Conservation (phyloP, 1,140 invertebrate genomes). For the Bombus superbus region DNA sequence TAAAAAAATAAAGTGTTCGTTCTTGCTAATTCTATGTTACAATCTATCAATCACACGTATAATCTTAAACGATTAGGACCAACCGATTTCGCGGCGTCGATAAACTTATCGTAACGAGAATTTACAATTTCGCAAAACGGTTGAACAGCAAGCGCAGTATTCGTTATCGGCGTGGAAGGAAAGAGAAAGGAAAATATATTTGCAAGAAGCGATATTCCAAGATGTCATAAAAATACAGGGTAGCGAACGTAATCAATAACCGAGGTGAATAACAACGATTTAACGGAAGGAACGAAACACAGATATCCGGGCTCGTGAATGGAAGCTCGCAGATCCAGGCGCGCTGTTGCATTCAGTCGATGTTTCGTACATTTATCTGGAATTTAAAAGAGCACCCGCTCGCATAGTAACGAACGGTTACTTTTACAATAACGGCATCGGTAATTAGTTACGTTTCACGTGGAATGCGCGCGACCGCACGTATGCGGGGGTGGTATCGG, state of each 20-base stretch:
- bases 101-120: no score
- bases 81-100: no score
- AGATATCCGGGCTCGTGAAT: neutral
- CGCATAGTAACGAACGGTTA: slow-evolving; percentile 46
- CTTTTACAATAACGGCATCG: slow-evolving; percentile 63
- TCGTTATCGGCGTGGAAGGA: neutral
- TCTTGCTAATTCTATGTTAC: no score
- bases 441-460: slow-evolving; percentile 65
- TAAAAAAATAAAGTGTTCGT: no score
- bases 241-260: neutral
- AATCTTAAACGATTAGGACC: no score
- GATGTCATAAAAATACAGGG: no score
- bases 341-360: neutral
- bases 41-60: no score
- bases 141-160: no score
- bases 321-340: neutral
- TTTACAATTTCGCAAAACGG: no score
- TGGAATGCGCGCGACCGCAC: slow-evolving; percentile 58
- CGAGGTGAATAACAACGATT: neutral
- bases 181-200: neutral
- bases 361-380: slow-evolving; percentile 5
- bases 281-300: no score
- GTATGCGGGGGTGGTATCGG: slow-evolving; percentile 52
- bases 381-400: slow-evolving; percentile 23
- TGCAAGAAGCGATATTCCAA: no score